Percentiles rank a stretch among this genome's conserved stretches.
phyloP scores from a whole-genome alignment of 2,797 vertebrate genomes.

The Eremophila alpestris region DNA sequence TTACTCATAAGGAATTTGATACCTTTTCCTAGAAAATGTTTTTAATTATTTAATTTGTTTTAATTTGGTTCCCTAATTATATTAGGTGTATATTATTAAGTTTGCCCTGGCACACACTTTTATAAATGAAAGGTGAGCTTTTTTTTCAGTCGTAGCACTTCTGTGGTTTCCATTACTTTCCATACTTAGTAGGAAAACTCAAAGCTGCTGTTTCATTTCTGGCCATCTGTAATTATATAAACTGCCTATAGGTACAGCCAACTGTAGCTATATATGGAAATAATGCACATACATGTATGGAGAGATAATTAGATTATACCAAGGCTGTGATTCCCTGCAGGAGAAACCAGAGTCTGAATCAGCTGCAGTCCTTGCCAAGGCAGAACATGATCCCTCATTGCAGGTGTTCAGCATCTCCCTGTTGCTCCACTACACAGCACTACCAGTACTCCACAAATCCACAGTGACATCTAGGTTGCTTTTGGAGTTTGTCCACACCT shows the following conservation, averaged over 20 bases:
- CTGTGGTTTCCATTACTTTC: slow-evolving; percentile 9
- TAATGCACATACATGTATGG: background rate
- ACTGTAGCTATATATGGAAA: slow-evolving; percentile 8
- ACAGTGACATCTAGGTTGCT: background rate
- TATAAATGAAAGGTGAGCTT: slow-evolving; percentile 16
- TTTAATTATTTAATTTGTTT: background rate
- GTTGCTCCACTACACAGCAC: fast-evolving
- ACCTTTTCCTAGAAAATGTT: background rate
- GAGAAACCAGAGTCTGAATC: background rate
- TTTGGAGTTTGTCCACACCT: slow-evolving; percentile 39
- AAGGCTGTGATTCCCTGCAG: slow-evolving; percentile 8
- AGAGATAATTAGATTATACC: slow-evolving; percentile 30
- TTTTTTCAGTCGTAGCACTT: background rate
- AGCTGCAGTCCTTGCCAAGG: background rate
- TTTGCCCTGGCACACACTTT: background rate
- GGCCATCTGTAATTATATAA: background rate
- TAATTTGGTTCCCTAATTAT: slow-evolving; percentile 2
- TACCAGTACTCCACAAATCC: background rate
- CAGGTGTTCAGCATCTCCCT: slow-evolving; percentile 13
- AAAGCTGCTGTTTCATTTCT: background rate
- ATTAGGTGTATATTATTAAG: background rate
- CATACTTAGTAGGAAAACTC: background rate
- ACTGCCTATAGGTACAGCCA: background rate
- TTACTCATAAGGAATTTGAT: background rate
- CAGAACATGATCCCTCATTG: background rate